Evolutionary conservation across 2,888 invertebrate species (phyloP), one percentile per base, ranked within the genome.

Genomic region (Drosophila paranaensis): DNA sequence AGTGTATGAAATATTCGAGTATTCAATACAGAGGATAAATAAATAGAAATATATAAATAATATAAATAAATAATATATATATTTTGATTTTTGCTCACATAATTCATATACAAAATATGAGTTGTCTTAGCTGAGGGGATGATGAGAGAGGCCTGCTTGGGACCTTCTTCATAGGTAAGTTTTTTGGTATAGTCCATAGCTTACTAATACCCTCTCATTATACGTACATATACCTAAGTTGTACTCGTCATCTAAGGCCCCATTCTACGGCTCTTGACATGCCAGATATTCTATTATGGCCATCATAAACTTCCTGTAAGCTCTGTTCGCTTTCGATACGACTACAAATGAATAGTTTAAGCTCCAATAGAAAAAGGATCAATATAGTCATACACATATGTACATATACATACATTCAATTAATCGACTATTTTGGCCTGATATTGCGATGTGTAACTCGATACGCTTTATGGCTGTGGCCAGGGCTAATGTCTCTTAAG

Each of bases 401-500:
- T 20, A 27, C 27, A 27, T 37, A 9, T 5, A 20, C 1, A 43
- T 4, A 25, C 20, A 35, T 30, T 16, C 4, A 50, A 35, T 35
- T 11, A 35, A 20, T 50, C n/a, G 50, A 50, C 35, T 33, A 16
- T 13, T 33, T 20, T 13, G 6, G 6, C 16, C 16, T 13, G 13
- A 16, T 20, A 35, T 6, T 35, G 16, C 2, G 27, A 35, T 35
- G 13, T 50, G 53, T 54, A 27, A 39, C 3, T n/a, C 3, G 14
- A 11, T 48, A 33, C 30, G 16, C 11, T 55, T 40, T 40, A 55
- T 30, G 40, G 40, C n/a, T 40, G 40, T 30, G 40, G 40, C n/a
- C 54, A 3, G 9, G 8, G 27, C 54, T 30, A 40, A 54, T 54
- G 57, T 20, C 35, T 25, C 35, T 45, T n/a, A 27, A 46, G 25